Base-by-base conservation (phyloP, 2,888 invertebrate genomes). In the Drosophila merina region DNA sequence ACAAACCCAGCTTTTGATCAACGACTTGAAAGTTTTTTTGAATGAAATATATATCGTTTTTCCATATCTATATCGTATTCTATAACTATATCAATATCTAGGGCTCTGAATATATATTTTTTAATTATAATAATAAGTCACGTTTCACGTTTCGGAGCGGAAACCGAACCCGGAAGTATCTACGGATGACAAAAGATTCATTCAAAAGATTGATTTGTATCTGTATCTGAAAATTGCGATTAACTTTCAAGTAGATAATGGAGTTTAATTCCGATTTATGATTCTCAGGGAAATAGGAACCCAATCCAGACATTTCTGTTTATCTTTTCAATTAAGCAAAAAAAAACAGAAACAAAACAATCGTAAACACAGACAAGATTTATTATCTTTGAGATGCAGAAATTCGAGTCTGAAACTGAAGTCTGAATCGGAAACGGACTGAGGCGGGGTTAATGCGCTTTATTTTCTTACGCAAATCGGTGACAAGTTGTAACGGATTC, bases 381-480 rank as follows among this genome's bases (percentile, higher is more conserved):
- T 9, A 42, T 20, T 42, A 20, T 9, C 20, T 20, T 14, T 7
- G 9, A 42, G 8, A 42, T 42, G 38, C 38, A n/a, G 38, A 12
- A 10, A 12, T 38, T 12, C 14, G 2, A 20, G 14, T 42, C 20
- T 9, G 20, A 42, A 42, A 1, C 14, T 14, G 14, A 14, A 14
- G 14, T 20, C 20, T 1, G 20, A 20, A 42, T 42, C 7, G 20
- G 20, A 20, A 25, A 3, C 20, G 3, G 42, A 36, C 36, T 36
- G 6, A 36, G 44, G 2, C 30, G 45, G 25, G 44, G 63, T 52
- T 52, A 52, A 38, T 63, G 63, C 30, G 52, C 63, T n/a, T 30
- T 25, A 30, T 51, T 62, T 58, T 31, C 52, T 63, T 64, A 64
- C 63, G 63, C 38, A 64, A 64, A 63, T 52, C 38, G 26, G n/a